Base-by-base conservation (phyloP, 2,113 vertebrate species). In the Crotalus horridus region DNA sequence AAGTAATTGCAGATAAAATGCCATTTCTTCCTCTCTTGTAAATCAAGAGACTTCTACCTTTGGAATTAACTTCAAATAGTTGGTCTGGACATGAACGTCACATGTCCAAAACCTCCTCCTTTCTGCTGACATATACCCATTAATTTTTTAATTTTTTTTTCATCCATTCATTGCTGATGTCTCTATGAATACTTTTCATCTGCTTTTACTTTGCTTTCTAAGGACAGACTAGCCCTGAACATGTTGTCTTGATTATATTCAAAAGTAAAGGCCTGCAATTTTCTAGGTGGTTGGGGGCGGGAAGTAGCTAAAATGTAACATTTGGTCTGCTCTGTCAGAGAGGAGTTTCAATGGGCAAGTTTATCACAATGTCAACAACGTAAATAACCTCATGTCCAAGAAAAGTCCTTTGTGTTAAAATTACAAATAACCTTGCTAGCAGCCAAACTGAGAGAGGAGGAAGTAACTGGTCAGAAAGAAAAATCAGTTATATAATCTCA, bases 161-260 rank as follows among this genome's bases (percentile, higher is more conserved):
- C 96, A 97, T 97, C 97, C 97, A 96, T 97, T 97, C 97, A 97
- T 97, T 97, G 96, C 96, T 97, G 97, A 98, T 97, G 96, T 97
- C 91, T 96, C 97, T 97, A 97, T 97, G 97, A 98, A 98, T 97
- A 97, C 90, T 94, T 94, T 97, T 98, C 98, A 97, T 97, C 97
- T 98, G 98, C 97, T 98, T 98, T 97, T 97, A 97, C 97, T 98
- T 98, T 97, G 96, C 96, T 97, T 97, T 97, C 97, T 97, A 97
- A 97, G 97, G 96, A 97, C 96, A 97, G 97, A 97, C 95, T 97
- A 96, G 96, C 97, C 97, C 96, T 91, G 95, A 97, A 96, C 97
- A 97, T 95, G 92, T 95, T 97, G 97, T 95, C 96, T 97, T 97
- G 97, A 98, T 98, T 98, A 98, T 93, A 97, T 95, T 97, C 97